These are phyloP conservation scores for Brevipalpus yothersi DNA, from an alignment of 1,140 invertebrate genomes.

Conservation along the genomic window DNA sequence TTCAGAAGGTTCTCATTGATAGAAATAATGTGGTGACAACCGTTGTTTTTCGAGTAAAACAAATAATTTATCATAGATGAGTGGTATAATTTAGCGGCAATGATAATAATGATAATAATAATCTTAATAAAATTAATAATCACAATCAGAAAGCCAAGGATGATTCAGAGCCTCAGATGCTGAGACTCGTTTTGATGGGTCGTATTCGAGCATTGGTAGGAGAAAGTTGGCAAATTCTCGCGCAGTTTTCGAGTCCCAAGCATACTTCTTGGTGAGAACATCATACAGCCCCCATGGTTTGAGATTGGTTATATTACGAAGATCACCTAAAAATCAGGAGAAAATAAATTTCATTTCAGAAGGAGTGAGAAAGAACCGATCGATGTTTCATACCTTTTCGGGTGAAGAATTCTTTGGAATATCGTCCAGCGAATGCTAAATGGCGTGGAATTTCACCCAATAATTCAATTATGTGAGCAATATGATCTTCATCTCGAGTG, in stretches of 20 bases:
- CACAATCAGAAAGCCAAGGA: conserved; percentile 40
- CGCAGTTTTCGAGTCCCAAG: conserved; percentile 61
- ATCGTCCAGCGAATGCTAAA: conserved; percentile 68
- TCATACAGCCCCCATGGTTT: conserved; percentile 80
- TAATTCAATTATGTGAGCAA: conserved; percentile 94
- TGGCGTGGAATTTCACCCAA: conserved; percentile 75
- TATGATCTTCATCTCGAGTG: conserved; percentile 84
- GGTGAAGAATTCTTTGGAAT: conserved; percentile 79
- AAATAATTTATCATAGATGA: too few relatives aligned
- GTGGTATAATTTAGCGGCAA: too few relatives aligned
- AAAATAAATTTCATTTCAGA: neutral
- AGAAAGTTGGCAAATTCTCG: conserved; percentile 73
- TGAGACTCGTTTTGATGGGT: conserved; percentile 64
- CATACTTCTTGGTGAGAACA: conserved; percentile 85
- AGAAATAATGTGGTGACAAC: too few relatives aligned
- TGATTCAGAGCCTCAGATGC: conserved; percentile 78
- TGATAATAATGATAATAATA: too few relatives aligned
- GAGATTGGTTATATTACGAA: conserved; percentile 68
- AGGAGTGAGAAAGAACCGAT: neutral
- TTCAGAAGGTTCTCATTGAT: too few relatives aligned
- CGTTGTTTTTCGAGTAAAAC: too few relatives aligned
- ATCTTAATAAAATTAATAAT: neutral
- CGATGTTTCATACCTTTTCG: conserved; percentile 35
- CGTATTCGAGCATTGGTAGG: conserved; percentile 79
- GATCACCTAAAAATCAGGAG: conserved; percentile 31